Evolutionary conservation across 1,140 invertebrate genomes (phyloP).

Genomic region (Macrosteles quadrilineatus): DNA sequence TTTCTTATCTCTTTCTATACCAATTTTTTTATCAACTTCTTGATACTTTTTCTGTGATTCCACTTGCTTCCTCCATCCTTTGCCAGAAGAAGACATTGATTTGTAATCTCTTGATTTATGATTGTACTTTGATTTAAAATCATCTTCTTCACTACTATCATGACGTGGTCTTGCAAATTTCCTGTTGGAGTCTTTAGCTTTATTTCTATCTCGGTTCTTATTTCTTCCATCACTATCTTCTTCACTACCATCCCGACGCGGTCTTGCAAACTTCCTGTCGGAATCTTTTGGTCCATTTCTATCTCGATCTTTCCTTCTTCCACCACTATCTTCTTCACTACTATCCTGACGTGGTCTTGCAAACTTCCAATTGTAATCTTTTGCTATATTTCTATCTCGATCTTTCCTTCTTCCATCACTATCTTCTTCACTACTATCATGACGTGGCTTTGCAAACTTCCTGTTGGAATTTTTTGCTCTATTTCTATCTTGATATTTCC

Average conservation of each 20-base stretch:
- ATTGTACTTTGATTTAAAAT: neutral
- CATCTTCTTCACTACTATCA: constrained; percentile 13
- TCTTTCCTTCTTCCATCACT: no score
- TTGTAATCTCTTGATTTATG: neutral
- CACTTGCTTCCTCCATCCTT: constrained; percentile 10
- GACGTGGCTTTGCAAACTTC: no score
- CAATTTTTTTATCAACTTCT: neutral
- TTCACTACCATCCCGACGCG: no score
- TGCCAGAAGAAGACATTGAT: neutral
- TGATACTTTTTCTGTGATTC: constrained; percentile 24
- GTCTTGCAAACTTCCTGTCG: no score
- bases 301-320: no score
- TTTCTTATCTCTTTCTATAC: neutral
- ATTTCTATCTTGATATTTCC: no score
- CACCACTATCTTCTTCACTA: no score
- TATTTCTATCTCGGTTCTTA: constrained; percentile 19
- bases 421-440: no score
- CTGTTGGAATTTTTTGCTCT: no score
- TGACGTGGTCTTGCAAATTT: neutral
- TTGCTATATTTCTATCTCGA: no score
- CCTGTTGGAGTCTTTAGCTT: neutral
- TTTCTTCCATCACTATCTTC: constrained; percentile 10
- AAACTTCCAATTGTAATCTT: neutral
- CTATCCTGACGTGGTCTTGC: no score
- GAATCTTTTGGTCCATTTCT: no score